A percentile compares a stretch with the other conserved stretches of the same genome.
Evolutionary conservation across 2,113 vertebrate species (phyloP).

Genomic region (Ceratotherium simum): DNA sequence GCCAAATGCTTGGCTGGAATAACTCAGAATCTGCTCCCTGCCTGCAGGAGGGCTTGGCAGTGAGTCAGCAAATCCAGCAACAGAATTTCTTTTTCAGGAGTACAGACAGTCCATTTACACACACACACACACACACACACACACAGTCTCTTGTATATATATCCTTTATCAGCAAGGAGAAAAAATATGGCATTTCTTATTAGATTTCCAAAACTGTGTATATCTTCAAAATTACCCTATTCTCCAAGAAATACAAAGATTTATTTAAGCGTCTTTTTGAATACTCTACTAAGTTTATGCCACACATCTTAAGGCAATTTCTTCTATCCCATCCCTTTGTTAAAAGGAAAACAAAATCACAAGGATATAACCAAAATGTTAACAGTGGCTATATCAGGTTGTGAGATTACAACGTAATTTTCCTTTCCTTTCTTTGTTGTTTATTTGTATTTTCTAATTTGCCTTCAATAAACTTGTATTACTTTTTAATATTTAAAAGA

Average conservation of each 20-base stretch:
- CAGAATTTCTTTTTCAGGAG: constrained; percentile 75
- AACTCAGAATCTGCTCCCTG: constrained; percentile 66
- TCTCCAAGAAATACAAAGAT: constrained; percentile 50
- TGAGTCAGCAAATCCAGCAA: constrained; percentile 72
- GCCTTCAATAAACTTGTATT: not conserved
- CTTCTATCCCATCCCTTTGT: constrained; percentile 34
- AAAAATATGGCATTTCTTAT: constrained; percentile 17
- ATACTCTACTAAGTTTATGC: constrained; percentile 35
- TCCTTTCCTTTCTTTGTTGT: not conserved
- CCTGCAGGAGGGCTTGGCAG: constrained; percentile 67
- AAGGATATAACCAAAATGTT: not conserved
- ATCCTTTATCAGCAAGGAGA: constrained; percentile 27
- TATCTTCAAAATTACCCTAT: constrained; percentile 9
- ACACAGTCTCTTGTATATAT: not conserved
- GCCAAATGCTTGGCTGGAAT: constrained; percentile 68
- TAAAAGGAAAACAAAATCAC: constrained; percentile 61
- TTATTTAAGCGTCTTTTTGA: constrained; percentile 36
- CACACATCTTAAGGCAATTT: constrained; percentile 29
- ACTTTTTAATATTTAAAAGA: constrained; percentile 33
- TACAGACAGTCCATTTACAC: constrained; percentile 67
- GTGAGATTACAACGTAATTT: not conserved
- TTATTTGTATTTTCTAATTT: constrained; percentile 36
- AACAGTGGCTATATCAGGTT: constrained; percentile 15
- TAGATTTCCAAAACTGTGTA: constrained; percentile 20
- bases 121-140: not conserved